Base-by-base conservation (phyloP, 64 coral and sea anemone genomes). In the Porites australiensis region DNA sequence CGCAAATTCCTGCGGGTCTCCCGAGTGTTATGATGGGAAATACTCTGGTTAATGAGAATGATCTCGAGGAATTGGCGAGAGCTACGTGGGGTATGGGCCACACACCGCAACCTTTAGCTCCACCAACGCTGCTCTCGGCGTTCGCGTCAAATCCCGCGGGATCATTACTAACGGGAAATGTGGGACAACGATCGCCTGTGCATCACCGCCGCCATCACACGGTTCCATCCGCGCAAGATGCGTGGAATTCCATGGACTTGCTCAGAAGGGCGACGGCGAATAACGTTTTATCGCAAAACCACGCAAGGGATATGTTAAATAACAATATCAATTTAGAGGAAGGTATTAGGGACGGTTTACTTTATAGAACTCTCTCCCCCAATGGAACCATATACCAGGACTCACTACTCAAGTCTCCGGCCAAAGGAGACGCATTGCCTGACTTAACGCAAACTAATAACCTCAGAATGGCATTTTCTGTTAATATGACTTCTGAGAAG, bases 311-410 rank as follows among this genome's bases (percentile, higher is more conserved):
- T 64, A 93, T 93, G 91, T 87, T 99, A 64, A 99, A 99, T 94
- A 99, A 99, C 83, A 99, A 99, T 86, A 96, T 99, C 48, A 99
- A 96, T 87, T 79, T 93, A 55, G 96, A 99, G 77, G 92, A 96
- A 13, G 84, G 87, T 46, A 67, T 73, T 5, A 80, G 83, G 18
- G 88, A 93, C 59, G 90, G 91, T 76, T 78, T 94, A 12, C 77
- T 99, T 18, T 70, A 37, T 57, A 77, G 88, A 44, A 86, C 91
- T 70, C 67, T 99, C 12, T 94, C 98, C 19, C 98, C 98, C 6
- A 99, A 99, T 37, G 98, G 98, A 8, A 94, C 88, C 16, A 51
- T 99, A 16, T 88, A 88, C 77, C 89, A 89, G 37, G 94, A 96
- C 64, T 58, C 88, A 77, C 61, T 94, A 11, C 58, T 91, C 44